These are phyloP conservation scores for Tetranychus truncatus DNA, from an alignment of 2,888 invertebrate species.

Conservation along the genomic window DNA sequence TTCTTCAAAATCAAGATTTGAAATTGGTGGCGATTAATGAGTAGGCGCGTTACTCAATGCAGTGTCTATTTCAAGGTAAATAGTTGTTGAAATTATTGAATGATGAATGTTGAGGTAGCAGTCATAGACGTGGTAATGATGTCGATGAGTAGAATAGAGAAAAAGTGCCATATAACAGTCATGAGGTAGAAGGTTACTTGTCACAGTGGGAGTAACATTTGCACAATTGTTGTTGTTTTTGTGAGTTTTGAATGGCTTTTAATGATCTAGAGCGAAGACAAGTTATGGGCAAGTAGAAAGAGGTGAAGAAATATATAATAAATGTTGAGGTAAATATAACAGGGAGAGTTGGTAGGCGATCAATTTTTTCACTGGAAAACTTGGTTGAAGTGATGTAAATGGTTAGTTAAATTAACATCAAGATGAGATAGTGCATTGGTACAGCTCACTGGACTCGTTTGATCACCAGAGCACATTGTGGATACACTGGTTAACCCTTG, in stretches of 20 bases:
- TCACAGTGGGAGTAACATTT: background rate
- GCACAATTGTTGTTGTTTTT: background rate
- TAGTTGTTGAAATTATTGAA: background rate
- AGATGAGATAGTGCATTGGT: constrained; percentile 2
- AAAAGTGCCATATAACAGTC: background rate
- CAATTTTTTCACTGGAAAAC: constrained; percentile 7
- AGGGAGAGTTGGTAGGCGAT: background rate
- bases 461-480: background rate
- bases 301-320: background rate
- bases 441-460: constrained; percentile 3
- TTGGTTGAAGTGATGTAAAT: constrained; percentile 1
- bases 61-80: background rate
- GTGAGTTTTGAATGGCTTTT: background rate
- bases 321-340: background rate
- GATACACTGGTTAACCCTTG: constrained; percentile 4
- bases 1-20: background rate
- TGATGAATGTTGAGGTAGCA: background rate
- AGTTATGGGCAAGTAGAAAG: background rate
- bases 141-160: background rate
- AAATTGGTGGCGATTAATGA: background rate
- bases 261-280: background rate
- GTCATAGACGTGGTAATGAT: background rate
- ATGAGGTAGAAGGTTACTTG: background rate
- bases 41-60: background rate
- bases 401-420: background rate